Evolutionary conservation across 2,113 vertebrate species (phyloP), one percentile per base, ranked within the genome.

Genomic region (Panurus biarmicus): DNA sequence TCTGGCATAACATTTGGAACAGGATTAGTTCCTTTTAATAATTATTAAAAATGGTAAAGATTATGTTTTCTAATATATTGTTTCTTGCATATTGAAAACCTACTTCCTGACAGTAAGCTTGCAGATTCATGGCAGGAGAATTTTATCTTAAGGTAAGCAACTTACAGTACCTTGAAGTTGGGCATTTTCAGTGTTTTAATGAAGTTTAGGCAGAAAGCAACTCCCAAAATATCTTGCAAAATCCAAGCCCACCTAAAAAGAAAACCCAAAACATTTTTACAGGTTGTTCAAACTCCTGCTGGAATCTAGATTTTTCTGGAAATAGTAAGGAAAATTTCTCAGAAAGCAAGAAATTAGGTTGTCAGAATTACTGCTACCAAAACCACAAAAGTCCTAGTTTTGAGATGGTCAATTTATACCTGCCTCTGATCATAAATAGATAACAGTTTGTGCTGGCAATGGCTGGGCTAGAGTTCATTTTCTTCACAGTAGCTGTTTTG

Each of bases 181-280:
- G 99, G 99, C 96, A 99, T 97, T 95, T 98, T 98, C 95, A 99
- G 94, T 73, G 98, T 99, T 97, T 98, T 99, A 97, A 99, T 98
- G 95, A 99, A 99, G 97, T 99, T 99, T 38, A 99, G 97, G 93
- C 99, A 99, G 96, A 99, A 99, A 87, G 98, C 98, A 95, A 99
- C 97, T 87, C 99, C 99, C 70, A 99, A 97, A 72, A 99, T 97
- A 96, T 99, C 99, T 93, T 99, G 99, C 91, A 99, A 98, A 96
- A 99, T 98, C 99, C 99, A 99, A 96, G 99, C 98, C 99, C 99
- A 99, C 82, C 99, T 99, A 60, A 91, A 98, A 95, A 91, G 93
- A 86, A 77, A 51, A 10, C 0, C 4, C 9, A 28, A 17, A 26
- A 45, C 53, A 47, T 44, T 71, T 85, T 91, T 57, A 89, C 31